phyloP scores from a whole-genome alignment of 2,113 vertebrate genomes.

The Pycnonotus jocosus region DNA sequence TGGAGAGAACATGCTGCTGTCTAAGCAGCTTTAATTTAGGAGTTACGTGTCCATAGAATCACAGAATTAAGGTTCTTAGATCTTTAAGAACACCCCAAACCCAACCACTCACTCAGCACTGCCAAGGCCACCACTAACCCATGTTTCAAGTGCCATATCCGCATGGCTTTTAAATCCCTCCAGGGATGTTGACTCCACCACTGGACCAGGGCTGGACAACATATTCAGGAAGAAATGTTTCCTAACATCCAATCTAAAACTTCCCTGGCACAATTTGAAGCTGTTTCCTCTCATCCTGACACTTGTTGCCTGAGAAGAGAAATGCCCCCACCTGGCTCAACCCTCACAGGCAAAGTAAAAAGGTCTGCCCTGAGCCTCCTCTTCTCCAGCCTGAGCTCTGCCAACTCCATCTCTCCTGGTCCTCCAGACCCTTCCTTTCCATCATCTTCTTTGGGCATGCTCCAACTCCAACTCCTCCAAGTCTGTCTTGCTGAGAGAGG shows the following conservation, averaged over 20 bases:
- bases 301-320: not conserved
- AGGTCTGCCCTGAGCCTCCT: not conserved
- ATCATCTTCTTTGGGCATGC: not conserved
- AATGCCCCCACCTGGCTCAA: not conserved
- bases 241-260: not conserved
- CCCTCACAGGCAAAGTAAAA: not conserved
- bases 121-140: not conserved
- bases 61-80: not conserved
- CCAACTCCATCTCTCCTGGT: not conserved
- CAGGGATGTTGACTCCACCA: not conserved
- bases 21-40: not conserved
- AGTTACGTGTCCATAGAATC: not conserved
- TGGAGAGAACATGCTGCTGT: not conserved
- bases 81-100: not conserved
- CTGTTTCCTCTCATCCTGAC: not conserved
- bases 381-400: not conserved
- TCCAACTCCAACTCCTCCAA: not conserved
- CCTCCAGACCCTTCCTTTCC: not conserved
- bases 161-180: not conserved
- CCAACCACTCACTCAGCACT: not conserved
- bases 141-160: not conserved
- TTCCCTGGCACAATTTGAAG: not conserved
- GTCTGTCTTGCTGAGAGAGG: not conserved
- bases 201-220: not conserved
- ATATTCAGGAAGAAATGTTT: not conserved